phyloP scores from a whole-genome alignment of 2,113 vertebrate genomes.

The Microtus richardsoni region DNA sequence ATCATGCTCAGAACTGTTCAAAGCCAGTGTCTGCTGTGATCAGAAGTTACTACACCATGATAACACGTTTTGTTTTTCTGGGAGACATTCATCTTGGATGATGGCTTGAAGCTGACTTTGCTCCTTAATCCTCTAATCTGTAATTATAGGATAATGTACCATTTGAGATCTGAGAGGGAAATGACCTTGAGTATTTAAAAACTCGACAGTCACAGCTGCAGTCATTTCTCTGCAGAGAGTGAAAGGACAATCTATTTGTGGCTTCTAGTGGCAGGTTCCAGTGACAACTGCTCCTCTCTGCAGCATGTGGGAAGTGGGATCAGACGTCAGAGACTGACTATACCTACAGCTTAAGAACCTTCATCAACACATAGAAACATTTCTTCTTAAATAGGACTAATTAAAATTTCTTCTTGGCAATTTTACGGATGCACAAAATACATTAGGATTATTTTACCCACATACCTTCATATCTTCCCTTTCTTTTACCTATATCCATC shows the following conservation, averaged over 20 bases:
- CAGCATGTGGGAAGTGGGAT: background rate
- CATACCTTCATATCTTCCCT: background rate
- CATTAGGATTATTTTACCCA: background rate
- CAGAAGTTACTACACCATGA: background rate
- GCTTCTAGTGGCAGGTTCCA: background rate
- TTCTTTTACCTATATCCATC: background rate
- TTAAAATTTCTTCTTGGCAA: background rate
- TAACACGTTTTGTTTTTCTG: background rate
- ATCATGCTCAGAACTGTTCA: background rate
- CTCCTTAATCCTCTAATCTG: background rate
- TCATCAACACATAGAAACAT: background rate
- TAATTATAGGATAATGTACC: constrained; percentile 11
- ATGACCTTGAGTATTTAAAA: background rate
- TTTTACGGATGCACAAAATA: background rate
- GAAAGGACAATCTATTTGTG: constrained; percentile 13
- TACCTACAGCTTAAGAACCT: background rate
- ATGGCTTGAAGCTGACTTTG: background rate
- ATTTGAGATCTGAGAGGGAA: constrained; percentile 3
- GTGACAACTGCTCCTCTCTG: background rate
- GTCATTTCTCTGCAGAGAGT: constrained; percentile 21
- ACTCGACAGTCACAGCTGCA: background rate
- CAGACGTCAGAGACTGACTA: background rate
- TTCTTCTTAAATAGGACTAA: background rate
- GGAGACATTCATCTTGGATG: background rate
- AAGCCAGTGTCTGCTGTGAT: background rate